phyloP scores from a whole-genome alignment of 2,797 vertebrate genomes.

The Mastacembelus armatus region DNA sequence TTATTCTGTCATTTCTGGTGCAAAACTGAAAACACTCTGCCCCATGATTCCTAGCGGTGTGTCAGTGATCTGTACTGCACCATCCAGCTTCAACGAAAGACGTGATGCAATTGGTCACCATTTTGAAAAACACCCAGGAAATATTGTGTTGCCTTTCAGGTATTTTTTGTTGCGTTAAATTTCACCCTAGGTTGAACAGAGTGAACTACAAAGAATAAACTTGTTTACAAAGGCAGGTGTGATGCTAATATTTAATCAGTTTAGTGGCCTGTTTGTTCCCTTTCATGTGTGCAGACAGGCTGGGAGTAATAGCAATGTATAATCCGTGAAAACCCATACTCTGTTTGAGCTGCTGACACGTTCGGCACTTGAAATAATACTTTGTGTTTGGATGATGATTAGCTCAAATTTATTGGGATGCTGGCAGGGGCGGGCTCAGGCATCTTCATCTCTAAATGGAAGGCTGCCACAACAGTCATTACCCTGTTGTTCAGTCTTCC shows the following conservation, averaged over 20 bases:
- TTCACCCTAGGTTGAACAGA: too few relatives aligned
- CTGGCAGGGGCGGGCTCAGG: slow-evolving; percentile 5
- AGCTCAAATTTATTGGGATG: slow-evolving; percentile 12
- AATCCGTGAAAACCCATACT: background rate
- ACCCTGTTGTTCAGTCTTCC: slow-evolving; percentile 58
- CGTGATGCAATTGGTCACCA: background rate
- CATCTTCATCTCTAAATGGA: slow-evolving; percentile 39
- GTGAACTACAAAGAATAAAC: background rate
- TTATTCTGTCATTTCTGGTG: too few relatives aligned
- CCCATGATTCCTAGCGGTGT: too few relatives aligned
- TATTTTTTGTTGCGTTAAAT: too few relatives aligned
- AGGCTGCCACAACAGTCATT: slow-evolving; percentile 56
- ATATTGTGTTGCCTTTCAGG: background rate
- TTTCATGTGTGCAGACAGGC: background rate
- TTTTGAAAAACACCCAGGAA: background rate
- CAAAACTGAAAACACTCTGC: too few relatives aligned
- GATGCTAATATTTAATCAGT: background rate
- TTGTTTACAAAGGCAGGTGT: background rate
- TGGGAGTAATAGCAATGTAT: background rate
- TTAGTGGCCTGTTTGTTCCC: background rate
- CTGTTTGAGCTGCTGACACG: slow-evolving; percentile 7
- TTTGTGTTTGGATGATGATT: slow-evolving; percentile 14
- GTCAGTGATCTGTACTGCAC: too few relatives aligned
- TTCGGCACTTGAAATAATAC: slow-evolving; percentile 16
- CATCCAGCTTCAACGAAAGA: background rate